A percentile compares a stretch with the other conserved stretches of the same genome.
Evolutionary conservation across 1,140 invertebrate genomes (phyloP).

Genomic region (Neodiprion fabricii): DNA sequence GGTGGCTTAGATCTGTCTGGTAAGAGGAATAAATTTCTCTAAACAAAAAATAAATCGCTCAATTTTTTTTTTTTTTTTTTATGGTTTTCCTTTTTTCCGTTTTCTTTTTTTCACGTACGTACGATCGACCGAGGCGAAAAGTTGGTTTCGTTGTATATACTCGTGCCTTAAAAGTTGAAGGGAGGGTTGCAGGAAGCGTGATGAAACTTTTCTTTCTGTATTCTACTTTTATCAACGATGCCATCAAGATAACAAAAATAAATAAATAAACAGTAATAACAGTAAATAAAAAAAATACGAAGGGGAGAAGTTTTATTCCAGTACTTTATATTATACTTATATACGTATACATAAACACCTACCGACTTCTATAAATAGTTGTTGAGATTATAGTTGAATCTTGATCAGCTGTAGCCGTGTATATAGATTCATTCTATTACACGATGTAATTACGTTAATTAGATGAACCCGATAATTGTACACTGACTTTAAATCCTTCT

Average conservation of each 20-base stretch:
- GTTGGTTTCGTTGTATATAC: neutral
- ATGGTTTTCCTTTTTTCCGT: neutral
- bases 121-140: neutral
- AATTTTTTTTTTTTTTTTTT: neutral
- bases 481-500: neutral
- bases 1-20: constrained; percentile 57
- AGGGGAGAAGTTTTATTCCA: neutral
- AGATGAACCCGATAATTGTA: neutral
- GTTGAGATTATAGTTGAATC: too few species aligned
- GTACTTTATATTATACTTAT: neutral
- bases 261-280: neutral
- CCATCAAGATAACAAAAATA: too few species aligned
- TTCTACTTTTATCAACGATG: too few species aligned
- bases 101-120: too few species aligned
- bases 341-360: neutral
- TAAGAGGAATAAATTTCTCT: constrained; percentile 24
- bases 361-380: too few species aligned
- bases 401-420: too few species aligned
- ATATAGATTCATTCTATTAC: too few species aligned
- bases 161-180: neutral
- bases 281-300: neutral
- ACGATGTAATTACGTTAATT: too few species aligned
- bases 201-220: neutral
- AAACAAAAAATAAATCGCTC: neutral
- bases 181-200: neutral